These are phyloP conservation scores for Stegodyphus dumicola DNA, from an alignment of 1,140 invertebrate species.

Conservation along the genomic window DNA sequence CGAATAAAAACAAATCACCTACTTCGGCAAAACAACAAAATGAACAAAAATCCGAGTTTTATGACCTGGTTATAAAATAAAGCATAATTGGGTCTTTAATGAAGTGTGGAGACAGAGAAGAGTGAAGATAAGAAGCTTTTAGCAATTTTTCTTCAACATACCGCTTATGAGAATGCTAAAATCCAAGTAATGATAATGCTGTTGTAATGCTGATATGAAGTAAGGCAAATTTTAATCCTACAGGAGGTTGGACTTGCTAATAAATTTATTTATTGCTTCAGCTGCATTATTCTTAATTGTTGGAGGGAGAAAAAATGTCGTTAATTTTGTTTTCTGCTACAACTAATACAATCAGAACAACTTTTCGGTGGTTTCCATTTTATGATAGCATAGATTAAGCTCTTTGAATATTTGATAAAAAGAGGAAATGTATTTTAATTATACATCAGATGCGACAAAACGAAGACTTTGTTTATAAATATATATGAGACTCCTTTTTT, in stretches of 20 bases:
- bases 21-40: not conserved
- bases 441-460: too few species aligned
- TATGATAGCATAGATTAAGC: too few species aligned
- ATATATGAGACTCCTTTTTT: too few species aligned
- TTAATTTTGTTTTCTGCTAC: too few species aligned
- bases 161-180: not conserved
- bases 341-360: too few species aligned
- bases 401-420: not conserved
- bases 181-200: not conserved
- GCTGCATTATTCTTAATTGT: constrained; percentile 3
- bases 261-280: not conserved
- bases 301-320: not conserved
- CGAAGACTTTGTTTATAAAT: too few species aligned
- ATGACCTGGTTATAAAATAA: constrained; percentile 13
- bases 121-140: not conserved
- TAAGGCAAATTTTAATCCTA: not conserved
- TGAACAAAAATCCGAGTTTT: constrained; percentile 10
- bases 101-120: constrained; percentile 1
- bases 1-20: not conserved
- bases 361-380: too few species aligned
- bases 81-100: constrained; percentile 16
- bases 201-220: not conserved
- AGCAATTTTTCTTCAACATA: not conserved
- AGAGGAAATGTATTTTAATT: too few species aligned
- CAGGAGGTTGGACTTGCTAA: not conserved